Base-by-base conservation (phyloP, 2,888 invertebrate genomes). In the Drosophila helvetica region DNA sequence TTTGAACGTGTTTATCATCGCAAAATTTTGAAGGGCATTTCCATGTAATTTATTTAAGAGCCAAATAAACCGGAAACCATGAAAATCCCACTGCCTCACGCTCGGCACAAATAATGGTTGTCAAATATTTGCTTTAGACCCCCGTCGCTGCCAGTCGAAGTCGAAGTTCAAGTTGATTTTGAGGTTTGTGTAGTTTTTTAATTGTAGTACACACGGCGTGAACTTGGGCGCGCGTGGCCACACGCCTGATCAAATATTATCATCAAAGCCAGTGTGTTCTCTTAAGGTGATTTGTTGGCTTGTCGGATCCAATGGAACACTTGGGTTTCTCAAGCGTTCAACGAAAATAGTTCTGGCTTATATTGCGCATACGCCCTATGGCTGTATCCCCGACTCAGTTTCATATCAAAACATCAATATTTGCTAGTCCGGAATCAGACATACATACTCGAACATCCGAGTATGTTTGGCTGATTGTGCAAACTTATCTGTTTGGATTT, bases 1-100 rank as follows among this genome's bases (percentile, higher is more conserved):
- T 59, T 67, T 79, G 77, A 77, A 87, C 86, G 83, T 83, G 83
- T 87, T 85, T 83, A 83, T 83, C 88, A 82, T 77, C 86, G 64
- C 58, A 45, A 68, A 76, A 78, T 52, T 38, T 68, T 45, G 51
- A 45, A 48, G 62, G 54, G 56, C 45, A 47, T 46, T 58, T 57
- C 63, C 57, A 81, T 60, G 77, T 84, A 59, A 82, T 86, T 82
- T 86, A 82, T 82, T 82, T 86, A 78, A 82, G 87, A 38, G 55
- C 66, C 80, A 81, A 80, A 83, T 86, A 80, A 83, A 73, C 70
- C 70, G 7, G 54, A 46, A 51, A 27, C 8, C 27, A 27, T 8
- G 27, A 43, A 59, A 43, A 43, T 54, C 25, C 2, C 72, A 48
- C 72, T 65, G 30, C 30, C 30, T 7, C 27, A 27, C 8, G 27